These are phyloP conservation scores for Macaca fascicularis DNA, from an alignment of 2,113 vertebrate species.

Conservation along the genomic window T2T-MFA8v1.1 NC_088381.1:16717001-16717500, in stretches of 20 bases:
- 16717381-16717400: constrained; percentile 14
- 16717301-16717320: constrained; percentile 14
- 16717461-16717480: constrained; percentile 10
- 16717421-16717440: constrained; percentile 34
- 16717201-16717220: neutral
- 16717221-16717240: neutral
- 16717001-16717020: too few species aligned
- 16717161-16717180: neutral
- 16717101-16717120: neutral
- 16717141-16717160: neutral
- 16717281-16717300: neutral
- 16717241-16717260: constrained; percentile 5
- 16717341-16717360: constrained; percentile 36
- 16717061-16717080: neutral
- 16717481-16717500: neutral
- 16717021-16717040: too few species aligned
- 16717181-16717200: neutral
- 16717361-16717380: constrained; percentile 57
- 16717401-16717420: constrained; percentile 40
- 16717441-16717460: constrained; percentile 40
- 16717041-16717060: too few species aligned
- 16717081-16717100: neutral
- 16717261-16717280: neutral
- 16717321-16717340: constrained; percentile 44
- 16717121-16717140: neutral